Evolutionary conservation across 2,113 vertebrate genomes (phyloP).

Genomic region (Chunga burmeisteri): DNA sequence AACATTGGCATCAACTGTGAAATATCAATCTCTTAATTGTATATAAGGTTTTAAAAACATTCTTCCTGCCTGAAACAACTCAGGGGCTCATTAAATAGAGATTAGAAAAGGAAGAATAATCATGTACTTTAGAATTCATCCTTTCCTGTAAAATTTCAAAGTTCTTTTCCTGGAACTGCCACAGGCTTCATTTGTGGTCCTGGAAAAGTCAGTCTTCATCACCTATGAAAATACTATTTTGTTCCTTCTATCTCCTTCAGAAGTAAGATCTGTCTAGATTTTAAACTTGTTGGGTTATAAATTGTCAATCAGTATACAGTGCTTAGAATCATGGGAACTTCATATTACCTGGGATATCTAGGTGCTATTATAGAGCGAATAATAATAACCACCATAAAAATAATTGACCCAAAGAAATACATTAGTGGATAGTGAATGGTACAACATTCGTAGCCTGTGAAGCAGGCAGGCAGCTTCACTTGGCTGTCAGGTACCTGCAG

Average conservation of each 20-base stretch:
- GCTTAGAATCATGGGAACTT: neutral
- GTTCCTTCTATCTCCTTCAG: fast-evolving
- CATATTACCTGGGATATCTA: neutral
- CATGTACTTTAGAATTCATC: neutral
- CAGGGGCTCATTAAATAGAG: neutral
- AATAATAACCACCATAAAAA: neutral
- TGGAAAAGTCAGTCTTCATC: neutral
- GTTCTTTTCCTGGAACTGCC: neutral
- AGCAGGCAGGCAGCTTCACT: neutral
- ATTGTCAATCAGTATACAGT: neutral
- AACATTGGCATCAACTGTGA: neutral
- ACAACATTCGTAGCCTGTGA: neutral
- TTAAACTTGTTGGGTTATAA: neutral
- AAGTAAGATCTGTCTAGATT: neutral
- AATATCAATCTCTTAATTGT: neutral
- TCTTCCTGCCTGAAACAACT: neutral
- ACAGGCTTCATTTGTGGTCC: neutral
- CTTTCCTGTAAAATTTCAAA: neutral
- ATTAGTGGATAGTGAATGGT: neutral
- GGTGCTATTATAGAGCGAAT: neutral
- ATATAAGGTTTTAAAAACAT: neutral
- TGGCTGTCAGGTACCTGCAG: neutral
- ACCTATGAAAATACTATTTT: neutral
- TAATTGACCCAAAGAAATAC: neutral
- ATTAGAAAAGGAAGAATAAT: neutral